phyloP scores from a whole-genome alignment of 2,113 vertebrate species.

The Siphamia tubifer region DNA sequence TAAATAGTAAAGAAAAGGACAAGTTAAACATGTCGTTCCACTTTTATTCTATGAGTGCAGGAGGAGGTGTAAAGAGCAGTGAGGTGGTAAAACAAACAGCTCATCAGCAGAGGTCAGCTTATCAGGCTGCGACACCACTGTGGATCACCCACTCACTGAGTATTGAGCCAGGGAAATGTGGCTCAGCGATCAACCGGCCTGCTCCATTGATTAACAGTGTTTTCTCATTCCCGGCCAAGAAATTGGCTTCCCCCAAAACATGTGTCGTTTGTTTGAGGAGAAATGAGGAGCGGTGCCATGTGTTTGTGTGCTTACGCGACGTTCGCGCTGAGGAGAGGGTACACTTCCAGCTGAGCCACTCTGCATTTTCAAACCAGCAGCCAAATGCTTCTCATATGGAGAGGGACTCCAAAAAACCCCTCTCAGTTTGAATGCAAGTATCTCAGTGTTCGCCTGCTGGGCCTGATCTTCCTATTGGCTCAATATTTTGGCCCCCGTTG shows the following conservation, averaged over 20 bases:
- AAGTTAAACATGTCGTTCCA: background rate
- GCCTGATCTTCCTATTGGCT: constrained; percentile 50
- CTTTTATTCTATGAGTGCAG: background rate
- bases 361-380: constrained; percentile 60
- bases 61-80: constrained; percentile 7
- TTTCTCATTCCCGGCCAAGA: constrained; percentile 47
- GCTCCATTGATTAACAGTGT: constrained; percentile 60
- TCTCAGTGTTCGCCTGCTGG: constrained; percentile 49
- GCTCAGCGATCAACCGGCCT: constrained; percentile 49
- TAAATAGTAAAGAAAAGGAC: background rate
- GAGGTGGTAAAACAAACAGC: constrained; percentile 31
- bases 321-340: constrained; percentile 44
- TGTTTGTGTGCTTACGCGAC: constrained; percentile 49
- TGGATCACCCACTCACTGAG: constrained; percentile 36
- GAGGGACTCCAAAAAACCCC: constrained; percentile 13
- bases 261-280: constrained; percentile 58
- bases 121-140: constrained; percentile 40
- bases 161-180: constrained; percentile 39
- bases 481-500: constrained; percentile 50
- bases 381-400: constrained; percentile 54
- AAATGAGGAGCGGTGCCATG: constrained; percentile 31
- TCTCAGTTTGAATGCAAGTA: constrained; percentile 39
- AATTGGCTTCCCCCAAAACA: constrained; percentile 19
- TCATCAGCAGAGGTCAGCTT: constrained; percentile 46
- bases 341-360: constrained; percentile 60